A percentile compares a stretch with the other conserved stretches of the same genome.
Conservation (phyloP, 1,140 invertebrate species). For the Catajapyx aquilonaris region DNA sequence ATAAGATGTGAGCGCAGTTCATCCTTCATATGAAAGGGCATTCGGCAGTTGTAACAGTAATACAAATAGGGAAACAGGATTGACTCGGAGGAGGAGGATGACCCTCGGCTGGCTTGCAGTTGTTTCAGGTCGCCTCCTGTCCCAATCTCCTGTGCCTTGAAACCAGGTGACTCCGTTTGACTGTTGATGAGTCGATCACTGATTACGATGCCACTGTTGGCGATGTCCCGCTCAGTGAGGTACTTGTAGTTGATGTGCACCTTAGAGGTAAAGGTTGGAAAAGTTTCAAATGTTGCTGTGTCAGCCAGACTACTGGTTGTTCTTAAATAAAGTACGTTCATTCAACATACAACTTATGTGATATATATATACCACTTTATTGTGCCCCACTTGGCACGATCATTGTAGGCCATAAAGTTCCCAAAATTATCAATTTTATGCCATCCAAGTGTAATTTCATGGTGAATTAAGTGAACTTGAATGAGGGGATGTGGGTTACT, state of each 20-base stretch:
- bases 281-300: too few species aligned
- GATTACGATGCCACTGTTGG: slow-evolving; percentile 18
- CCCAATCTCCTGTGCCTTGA: not conserved
- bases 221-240: slow-evolving; percentile 21
- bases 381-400: too few species aligned
- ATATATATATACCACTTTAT: too few species aligned
- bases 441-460: too few species aligned
- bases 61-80: slow-evolving; percentile 14
- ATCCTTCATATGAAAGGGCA: slow-evolving; percentile 17
- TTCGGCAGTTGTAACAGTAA: slow-evolving; percentile 21
- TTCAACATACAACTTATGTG: too few species aligned
- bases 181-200: slow-evolving; percentile 4
- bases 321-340: too few species aligned
- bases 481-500: too few species aligned
- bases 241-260: slow-evolving; percentile 29
- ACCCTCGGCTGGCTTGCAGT: not conserved
- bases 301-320: too few species aligned
- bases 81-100: not conserved
- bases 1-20: slow-evolving; percentile 18
- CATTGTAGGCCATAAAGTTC: too few species aligned
- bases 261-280: too few species aligned
- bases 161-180: not conserved
- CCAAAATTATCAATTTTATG: too few species aligned
- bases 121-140: not conserved
- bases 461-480: too few species aligned